These are phyloP conservation scores for Heliconius eleuchia DNA, from an alignment of 1,140 invertebrate species.

Conservation along the genomic window DNA sequence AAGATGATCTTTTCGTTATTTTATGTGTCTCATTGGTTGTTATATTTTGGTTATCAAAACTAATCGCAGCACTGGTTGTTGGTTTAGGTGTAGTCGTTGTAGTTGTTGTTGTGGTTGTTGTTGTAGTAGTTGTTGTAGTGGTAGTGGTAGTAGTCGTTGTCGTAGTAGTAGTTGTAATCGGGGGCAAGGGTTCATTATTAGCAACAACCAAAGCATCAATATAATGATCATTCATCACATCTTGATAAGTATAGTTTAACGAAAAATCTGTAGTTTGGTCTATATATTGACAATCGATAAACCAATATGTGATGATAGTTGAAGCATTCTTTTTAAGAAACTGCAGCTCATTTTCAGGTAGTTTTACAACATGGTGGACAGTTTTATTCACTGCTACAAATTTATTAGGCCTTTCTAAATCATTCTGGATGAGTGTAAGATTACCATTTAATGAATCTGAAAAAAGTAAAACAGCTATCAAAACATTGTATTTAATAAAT, in stretches of 20 bases:
- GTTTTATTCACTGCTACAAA: constrained; percentile 84
- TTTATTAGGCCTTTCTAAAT: constrained; percentile 77
- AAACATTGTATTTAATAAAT: neutral
- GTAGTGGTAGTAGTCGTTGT: constrained; percentile 82
- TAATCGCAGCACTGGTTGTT: constrained; percentile 50
- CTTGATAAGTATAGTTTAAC: constrained; percentile 84
- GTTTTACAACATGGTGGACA: constrained; percentile 82
- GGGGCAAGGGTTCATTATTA: constrained; percentile 84
- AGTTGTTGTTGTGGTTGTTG: constrained; percentile 59
- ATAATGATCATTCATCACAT: constrained; percentile 82
- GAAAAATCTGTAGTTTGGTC: constrained; percentile 83
- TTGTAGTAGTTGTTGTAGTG: constrained; percentile 74
- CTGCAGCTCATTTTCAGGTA: constrained; percentile 83
- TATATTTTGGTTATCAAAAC: constrained; percentile 39
- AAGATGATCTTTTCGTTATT: constrained; percentile 45
- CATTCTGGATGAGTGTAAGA: constrained; percentile 83
- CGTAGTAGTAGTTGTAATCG: constrained; percentile 82
- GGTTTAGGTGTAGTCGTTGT: constrained; percentile 54
- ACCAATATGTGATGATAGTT: constrained; percentile 87
- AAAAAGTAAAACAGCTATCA: constrained; percentile 41
- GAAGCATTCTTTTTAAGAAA: constrained; percentile 84
- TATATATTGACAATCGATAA: constrained; percentile 88
- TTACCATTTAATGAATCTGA: constrained; percentile 85
- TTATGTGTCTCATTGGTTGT: constrained; percentile 49
- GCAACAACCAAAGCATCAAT: constrained; percentile 87